phyloP scores from a whole-genome alignment of 1,140 invertebrate species.

The Trichonephila clavata region DNA sequence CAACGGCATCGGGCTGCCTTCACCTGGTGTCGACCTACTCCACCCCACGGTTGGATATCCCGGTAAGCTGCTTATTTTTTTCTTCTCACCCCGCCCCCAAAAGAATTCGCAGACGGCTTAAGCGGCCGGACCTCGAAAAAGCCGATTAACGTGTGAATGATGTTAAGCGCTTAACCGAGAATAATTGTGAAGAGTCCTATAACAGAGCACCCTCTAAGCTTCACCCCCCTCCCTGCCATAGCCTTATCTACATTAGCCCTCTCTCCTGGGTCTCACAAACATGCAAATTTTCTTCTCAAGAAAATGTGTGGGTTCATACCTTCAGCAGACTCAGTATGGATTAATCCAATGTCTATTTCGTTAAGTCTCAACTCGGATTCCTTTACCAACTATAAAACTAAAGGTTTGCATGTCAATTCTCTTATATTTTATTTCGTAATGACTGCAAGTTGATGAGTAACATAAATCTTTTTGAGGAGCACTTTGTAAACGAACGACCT shows the following conservation, averaged over 20 bases:
- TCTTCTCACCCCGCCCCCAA: conserved; percentile 34
- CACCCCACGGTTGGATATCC: conserved; percentile 82
- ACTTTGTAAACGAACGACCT: too few relatives aligned
- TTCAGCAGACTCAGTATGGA: not conserved
- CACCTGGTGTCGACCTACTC: conserved; percentile 81
- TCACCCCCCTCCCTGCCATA: not conserved
- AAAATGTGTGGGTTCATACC: not conserved
- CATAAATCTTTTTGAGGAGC: too few relatives aligned
- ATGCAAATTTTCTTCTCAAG: not conserved
- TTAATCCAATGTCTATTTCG: not conserved
- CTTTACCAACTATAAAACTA: not conserved
- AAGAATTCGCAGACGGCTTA: conserved; percentile 19
- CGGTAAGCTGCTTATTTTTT: conserved; percentile 79
- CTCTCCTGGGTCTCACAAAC: not conserved
- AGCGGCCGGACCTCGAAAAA: conserved; percentile 70
- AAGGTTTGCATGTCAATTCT: not conserved
- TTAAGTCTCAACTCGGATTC: not conserved
- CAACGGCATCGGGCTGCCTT: conserved; percentile 81
- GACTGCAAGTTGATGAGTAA: too few relatives aligned
- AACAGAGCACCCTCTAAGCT: not conserved
- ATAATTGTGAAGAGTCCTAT: conserved; percentile 60
- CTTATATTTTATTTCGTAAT: not conserved
- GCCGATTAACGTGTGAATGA: conserved; percentile 72
- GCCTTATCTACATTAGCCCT: not conserved
- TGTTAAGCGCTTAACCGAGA: conserved; percentile 60